A percentile compares a stretch with the other conserved stretches of the same genome.
Evolutionary conservation across 2,113 vertebrate genomes (phyloP).

Genomic region (Mola mola): DNA sequence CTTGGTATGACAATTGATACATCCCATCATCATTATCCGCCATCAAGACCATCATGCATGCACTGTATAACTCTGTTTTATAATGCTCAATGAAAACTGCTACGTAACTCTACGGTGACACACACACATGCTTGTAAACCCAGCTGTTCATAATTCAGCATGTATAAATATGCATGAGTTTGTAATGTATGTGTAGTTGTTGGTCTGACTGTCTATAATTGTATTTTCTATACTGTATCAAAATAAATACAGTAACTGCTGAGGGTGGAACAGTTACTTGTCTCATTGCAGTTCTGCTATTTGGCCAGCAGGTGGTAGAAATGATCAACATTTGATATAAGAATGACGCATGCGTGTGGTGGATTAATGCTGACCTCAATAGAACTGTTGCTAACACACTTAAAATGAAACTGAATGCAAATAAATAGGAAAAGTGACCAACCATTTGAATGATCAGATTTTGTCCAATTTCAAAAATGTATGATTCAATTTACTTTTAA

Average conservation of each 20-base stretch:
- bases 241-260: conserved; percentile 50
- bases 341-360: too few relatives aligned
- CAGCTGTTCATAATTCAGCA: conserved; percentile 41
- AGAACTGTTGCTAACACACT: too few relatives aligned
- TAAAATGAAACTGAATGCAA: too few relatives aligned
- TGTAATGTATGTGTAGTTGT: conserved; percentile 38
- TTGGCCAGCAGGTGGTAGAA: conserved; percentile 36
- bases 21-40: conserved; percentile 11
- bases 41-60: conserved; percentile 41
- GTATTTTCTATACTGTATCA: conserved; percentile 63
- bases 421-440: too few relatives aligned
- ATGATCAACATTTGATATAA: too few relatives aligned
- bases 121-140: conserved; percentile 32
- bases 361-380: too few relatives aligned
- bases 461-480: too few relatives aligned
- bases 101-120: conserved; percentile 42
- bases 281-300: conserved; percentile 22
- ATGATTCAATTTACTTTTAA: too few relatives aligned
- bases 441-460: too few relatives aligned
- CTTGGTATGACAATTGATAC: conserved; percentile 9
- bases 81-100: conserved; percentile 58
- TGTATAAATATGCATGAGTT: conserved; percentile 67
- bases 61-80: conserved; percentile 16
- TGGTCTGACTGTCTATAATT: conserved; percentile 41
- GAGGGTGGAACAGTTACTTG: background rate